Percentiles rank a stretch among this genome's conserved stretches.
These are phyloP conservation scores for Sminthurides bifidus DNA, from an alignment of 1,140 invertebrate species.

Conservation along the genomic window DNA sequence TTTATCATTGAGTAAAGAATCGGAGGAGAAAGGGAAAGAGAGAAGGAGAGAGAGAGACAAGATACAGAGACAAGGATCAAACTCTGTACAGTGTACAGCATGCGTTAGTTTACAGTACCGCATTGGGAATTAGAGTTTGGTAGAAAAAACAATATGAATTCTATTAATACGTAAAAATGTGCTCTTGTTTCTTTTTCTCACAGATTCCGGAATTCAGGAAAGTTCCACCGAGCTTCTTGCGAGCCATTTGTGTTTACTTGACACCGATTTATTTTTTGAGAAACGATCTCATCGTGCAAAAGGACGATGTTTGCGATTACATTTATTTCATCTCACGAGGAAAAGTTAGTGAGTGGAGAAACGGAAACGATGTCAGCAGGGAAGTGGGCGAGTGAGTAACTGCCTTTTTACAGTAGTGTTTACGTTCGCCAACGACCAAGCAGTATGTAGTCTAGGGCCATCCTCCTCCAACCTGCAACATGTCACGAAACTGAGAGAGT, in stretches of 20 bases:
- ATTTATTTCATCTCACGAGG: slow-evolving; percentile 15
- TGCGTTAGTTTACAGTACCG: not conserved
- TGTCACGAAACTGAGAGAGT: too few relatives aligned
- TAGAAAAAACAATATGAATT: not conserved
- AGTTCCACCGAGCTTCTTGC: slow-evolving; percentile 1
- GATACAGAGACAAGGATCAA: too few relatives aligned
- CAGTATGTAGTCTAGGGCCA: too few relatives aligned
- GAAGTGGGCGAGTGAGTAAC: slow-evolving; percentile 1
- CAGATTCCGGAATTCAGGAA: slow-evolving; percentile 7
- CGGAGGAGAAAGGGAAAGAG: too few relatives aligned
- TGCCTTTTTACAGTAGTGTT: not conserved
- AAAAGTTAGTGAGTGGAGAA: slow-evolving; percentile 1
- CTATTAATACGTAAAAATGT: not conserved
- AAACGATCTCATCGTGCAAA: slow-evolving; percentile 9
- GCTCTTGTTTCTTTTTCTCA: not conserved
- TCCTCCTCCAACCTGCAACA: too few relatives aligned
- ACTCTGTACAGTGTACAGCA: not conserved
- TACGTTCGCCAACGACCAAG: not conserved
- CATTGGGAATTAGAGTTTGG: not conserved
- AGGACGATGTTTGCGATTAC: slow-evolving; percentile 6
- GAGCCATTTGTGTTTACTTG: slow-evolving; percentile 6
- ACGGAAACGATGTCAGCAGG: not conserved
- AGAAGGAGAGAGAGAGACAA: too few relatives aligned
- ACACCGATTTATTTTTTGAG: slow-evolving; percentile 4
- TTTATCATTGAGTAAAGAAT: too few relatives aligned